phyloP scores from a whole-genome alignment of 2,113 vertebrate genomes.

The Rhea pennata region DNA sequence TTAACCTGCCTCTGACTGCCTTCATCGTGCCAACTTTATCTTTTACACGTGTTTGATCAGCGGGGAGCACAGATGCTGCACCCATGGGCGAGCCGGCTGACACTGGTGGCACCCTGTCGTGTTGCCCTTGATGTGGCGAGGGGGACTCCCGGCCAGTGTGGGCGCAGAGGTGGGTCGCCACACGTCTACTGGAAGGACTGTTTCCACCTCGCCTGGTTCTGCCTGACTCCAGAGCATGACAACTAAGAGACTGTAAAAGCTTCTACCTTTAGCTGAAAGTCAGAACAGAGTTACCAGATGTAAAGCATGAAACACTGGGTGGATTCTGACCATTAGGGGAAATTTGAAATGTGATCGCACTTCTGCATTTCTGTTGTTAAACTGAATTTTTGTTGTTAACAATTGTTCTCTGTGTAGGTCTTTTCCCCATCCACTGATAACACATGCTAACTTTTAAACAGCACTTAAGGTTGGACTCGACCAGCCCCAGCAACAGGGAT shows the following conservation, averaged over 20 bases:
- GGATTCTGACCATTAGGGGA: background rate
- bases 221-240: fast-evolving
- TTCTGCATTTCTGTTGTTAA: background rate
- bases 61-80: conserved; percentile 46
- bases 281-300: background rate
- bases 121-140: background rate
- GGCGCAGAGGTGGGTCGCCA: background rate
- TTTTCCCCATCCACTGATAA: background rate
- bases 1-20: background rate
- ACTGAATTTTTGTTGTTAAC: background rate
- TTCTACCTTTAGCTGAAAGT: background rate
- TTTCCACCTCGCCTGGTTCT: background rate
- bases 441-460: background rate
- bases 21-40: conserved; percentile 30
- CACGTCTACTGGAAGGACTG: background rate
- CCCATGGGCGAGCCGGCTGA: conserved; percentile 1
- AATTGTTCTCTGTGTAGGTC: background rate
- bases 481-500: background rate
- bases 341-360: background rate
- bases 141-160: background rate
- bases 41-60: conserved; percentile 16
- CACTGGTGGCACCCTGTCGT: conserved; percentile 29
- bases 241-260: background rate
- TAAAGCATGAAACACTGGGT: background rate
- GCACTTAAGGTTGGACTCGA: background rate